phyloP scores from a whole-genome alignment of 92 coral and sea anemone species.

The Umimayanthus kanabou region DNA sequence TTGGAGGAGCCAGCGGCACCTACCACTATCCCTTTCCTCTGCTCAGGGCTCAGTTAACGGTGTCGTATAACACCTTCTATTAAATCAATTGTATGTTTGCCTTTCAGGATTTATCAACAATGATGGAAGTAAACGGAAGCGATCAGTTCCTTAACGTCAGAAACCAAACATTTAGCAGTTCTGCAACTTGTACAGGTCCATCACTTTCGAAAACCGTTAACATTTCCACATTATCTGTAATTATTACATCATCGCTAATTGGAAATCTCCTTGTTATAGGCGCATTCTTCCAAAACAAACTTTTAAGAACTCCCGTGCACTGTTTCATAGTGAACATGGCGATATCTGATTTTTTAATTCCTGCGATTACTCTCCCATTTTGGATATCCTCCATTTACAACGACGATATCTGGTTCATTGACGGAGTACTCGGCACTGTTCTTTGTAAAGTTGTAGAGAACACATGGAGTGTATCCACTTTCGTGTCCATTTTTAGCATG shows the following conservation, averaged over 20 bases:
- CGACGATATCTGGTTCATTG: neutral
- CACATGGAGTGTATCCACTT: neutral
- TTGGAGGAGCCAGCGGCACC: too few species aligned
- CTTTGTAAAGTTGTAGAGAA: neutral
- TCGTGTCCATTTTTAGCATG: neutral
- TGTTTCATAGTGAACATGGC: constrained; percentile 10
- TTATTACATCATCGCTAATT: neutral
- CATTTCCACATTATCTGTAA: neutral
- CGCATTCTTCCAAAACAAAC: neutral
- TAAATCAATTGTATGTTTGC: too few species aligned
- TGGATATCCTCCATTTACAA: neutral
- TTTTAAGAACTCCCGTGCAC: neutral
- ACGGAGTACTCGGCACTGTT: neutral
- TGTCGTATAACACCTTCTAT: too few species aligned
- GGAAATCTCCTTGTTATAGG: neutral
- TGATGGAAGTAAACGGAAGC: too few species aligned
- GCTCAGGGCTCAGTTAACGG: too few species aligned
- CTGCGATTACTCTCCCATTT: neutral
- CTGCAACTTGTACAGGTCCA: too few species aligned
- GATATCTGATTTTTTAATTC: neutral
- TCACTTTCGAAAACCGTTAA: neutral
- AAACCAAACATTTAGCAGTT: too few species aligned
- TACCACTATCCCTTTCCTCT: too few species aligned
- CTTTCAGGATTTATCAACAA: too few species aligned
- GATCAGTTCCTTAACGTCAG: too few species aligned